Base-by-base conservation (phyloP, 2,113 vertebrate species). In the Eclectus roratus region DNA sequence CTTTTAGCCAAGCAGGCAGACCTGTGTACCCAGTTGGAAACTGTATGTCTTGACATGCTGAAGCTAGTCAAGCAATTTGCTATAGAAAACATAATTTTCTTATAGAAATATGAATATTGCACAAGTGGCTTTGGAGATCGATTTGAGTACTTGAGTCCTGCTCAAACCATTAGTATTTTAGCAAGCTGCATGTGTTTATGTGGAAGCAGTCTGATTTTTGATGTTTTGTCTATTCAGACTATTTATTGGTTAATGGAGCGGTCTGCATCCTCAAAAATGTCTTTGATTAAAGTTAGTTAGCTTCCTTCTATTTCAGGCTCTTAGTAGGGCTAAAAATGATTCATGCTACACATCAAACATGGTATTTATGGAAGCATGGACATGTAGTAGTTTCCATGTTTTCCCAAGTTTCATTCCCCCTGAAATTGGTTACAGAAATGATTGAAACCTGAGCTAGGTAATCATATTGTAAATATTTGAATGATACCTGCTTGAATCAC, bases 381-480 rank as follows among this genome's bases (percentile, higher is more conserved):
- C 27, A 35, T 0, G 0, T 28, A 28, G 21, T 72, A 44, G 61
- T 43, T 81, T 80, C 69, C 43, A 29, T 58, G 65, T 52, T 91
- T 74, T 47, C 68, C 41, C 7, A 78, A 60, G 56, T 84, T 83
- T 49, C 15, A 37, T 81, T 89, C 35, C 55, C 49, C 17, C 60
- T 74, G 72, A 80, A 93, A 71, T 87, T 80, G 27, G 68, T 93
- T 89, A 28, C 43, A 44, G 74, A 93, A 69, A 82, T 53, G 20
- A 83, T 29, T 86, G n/a, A 58, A 93, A 82, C 35, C 66, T 43
- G 74, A 63, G 94, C 53, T 77, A 81, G 89, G 76, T 81, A 91
- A 78, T 91, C n/a, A 46, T 27, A 47, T 11, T 10, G 17, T 95
- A 95, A 94, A 94, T 96, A 91, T 87, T 92, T 91, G 80, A 88